Evolutionary conservation across 1,140 invertebrate species (phyloP).

Genomic region (Eriocheir sinensis): DNA sequence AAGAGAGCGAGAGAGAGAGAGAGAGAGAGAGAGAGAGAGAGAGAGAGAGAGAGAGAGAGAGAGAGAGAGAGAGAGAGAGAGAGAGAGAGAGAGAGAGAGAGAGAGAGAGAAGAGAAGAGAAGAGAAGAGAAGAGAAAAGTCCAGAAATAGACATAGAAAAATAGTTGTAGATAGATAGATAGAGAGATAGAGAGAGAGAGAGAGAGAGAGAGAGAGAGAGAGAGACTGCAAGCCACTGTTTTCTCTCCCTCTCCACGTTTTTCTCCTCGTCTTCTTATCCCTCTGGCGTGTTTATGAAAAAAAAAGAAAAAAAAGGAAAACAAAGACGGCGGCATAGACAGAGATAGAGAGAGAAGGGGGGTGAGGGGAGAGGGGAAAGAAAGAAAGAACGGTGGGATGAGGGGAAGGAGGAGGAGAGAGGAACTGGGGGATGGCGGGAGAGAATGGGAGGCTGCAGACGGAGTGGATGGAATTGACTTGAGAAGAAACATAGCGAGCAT

Average conservation of each 20-base stretch:
- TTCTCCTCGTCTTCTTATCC: background rate
- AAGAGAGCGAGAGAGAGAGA: background rate
- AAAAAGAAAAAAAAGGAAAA: no score
- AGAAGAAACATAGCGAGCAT: background rate
- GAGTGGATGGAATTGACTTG: conserved; percentile 13
- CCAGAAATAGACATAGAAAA: no score
- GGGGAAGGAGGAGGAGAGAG: no score
- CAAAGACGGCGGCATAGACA: no score
- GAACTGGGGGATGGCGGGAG: background rate
- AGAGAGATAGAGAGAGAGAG: no score
- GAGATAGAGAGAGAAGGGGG: no score
- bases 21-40: no score
- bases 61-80: background rate
- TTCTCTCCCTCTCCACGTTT: background rate
- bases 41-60: background rate
- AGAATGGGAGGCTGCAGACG: background rate
- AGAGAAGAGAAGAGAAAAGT: no score
- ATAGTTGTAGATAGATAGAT: no score
- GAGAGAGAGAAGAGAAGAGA: background rate
- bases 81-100: no score
- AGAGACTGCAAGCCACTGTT: background rate
- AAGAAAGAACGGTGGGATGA: no score
- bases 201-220: background rate
- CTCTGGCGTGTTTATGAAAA: background rate
- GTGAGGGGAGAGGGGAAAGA: no score